Percentiles rank a stretch among this genome's conserved stretches.
phyloP scores from a whole-genome alignment of 2,888 invertebrate species.

The Lochmaea capreae region DNA sequence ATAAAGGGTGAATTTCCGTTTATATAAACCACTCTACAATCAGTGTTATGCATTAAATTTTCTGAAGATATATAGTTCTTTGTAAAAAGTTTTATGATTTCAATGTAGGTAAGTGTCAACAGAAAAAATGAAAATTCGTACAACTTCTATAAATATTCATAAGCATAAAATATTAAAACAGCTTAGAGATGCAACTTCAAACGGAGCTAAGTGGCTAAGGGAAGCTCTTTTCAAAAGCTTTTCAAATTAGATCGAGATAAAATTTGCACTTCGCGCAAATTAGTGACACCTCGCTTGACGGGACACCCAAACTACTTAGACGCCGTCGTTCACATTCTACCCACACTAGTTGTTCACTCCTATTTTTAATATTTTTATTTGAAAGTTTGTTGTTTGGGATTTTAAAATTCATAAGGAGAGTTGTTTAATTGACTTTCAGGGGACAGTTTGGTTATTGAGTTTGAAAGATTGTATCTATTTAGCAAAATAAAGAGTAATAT shows the following conservation, averaged over 20 bases:
- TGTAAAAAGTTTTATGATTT: not conserved
- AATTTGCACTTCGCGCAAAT: slow-evolving; percentile 63
- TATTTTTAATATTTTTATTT: slow-evolving; percentile 19
- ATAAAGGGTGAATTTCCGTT: slow-evolving; percentile 37
- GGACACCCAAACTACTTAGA: slow-evolving; percentile 38
- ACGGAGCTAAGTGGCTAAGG: slow-evolving; percentile 63
- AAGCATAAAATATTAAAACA: slow-evolving; percentile 63
- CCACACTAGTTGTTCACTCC: not conserved
- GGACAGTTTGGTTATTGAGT: not conserved
- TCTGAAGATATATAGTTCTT: not conserved
- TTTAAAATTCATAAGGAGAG: slow-evolving; percentile 23
- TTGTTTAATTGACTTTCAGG: not conserved
- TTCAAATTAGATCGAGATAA: slow-evolving; percentile 59
- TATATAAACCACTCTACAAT: no score
- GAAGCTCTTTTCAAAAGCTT: slow-evolving; percentile 54
- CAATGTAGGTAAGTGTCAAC: slow-evolving; percentile 30
- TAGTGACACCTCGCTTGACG: slow-evolving; percentile 60
- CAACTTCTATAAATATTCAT: slow-evolving; percentile 60
- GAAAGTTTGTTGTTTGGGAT: slow-evolving; percentile 24
- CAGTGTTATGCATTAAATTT: no score
- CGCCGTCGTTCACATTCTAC: not conserved
- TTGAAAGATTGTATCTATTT: no score
- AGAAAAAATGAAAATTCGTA: slow-evolving; percentile 49
- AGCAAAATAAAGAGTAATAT: no score
- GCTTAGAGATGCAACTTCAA: slow-evolving; percentile 59